Conservation (phyloP, 1,140 invertebrate species). For the Pectinophora gossypiella region DNA sequence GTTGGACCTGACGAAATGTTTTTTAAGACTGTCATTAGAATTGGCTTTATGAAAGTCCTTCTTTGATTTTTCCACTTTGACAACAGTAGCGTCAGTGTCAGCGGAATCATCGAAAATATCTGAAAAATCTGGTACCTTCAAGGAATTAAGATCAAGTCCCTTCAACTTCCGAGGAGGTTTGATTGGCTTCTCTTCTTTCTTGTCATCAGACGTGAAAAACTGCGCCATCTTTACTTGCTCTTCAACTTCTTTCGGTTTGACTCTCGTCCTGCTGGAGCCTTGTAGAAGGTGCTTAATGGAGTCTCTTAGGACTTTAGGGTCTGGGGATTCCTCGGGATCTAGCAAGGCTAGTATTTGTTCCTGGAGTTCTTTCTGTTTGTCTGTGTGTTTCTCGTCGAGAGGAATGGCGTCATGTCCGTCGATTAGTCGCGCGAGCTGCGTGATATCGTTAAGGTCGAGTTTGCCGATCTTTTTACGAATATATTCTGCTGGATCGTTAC, state of each 20-base stretch:
- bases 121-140: constrained; percentile 40
- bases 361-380: constrained; percentile 50
- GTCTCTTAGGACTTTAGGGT: constrained; percentile 40
- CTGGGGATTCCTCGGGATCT: constrained; percentile 52
- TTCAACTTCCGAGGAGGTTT: constrained; percentile 43
- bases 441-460: constrained; percentile 56
- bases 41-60: background rate
- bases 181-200: constrained; percentile 21
- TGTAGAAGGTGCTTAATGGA: constrained; percentile 45
- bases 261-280: constrained; percentile 30
- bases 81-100: constrained; percentile 43
- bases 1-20: constrained; percentile 18
- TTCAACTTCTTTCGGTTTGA: constrained; percentile 20
- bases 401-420: constrained; percentile 43
- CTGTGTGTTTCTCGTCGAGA: constrained; percentile 23
- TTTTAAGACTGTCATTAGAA: background rate
- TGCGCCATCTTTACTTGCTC: constrained; percentile 26
- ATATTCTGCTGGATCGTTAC: constrained; percentile 57
- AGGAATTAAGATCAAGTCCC: constrained; percentile 44
- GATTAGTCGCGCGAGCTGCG: constrained; percentile 50
- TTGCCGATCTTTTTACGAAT: constrained; percentile 57
- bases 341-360: constrained; percentile 54
- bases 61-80: constrained; percentile 11
- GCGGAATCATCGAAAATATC: constrained; percentile 41
- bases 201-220: constrained; percentile 42